Evolutionary conservation across 2,797 vertebrate genomes (phyloP), one percentile per base, ranked within the genome.

Genomic region (Acanthurus lineatus): DNA sequence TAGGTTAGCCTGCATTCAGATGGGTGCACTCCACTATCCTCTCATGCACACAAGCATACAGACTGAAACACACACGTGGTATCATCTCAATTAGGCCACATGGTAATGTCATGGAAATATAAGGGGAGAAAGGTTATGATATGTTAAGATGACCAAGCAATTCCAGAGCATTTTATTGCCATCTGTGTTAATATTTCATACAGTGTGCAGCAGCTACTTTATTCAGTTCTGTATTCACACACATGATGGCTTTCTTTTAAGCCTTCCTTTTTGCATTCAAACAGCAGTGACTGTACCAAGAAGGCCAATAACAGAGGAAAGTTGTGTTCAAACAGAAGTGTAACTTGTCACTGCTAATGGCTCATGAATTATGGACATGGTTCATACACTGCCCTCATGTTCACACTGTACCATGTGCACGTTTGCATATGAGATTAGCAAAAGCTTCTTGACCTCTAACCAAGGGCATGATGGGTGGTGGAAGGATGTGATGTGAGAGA

Each of bases 361-460:
- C 74, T 77, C 54, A 73, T 86, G 84, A 88, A 84, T 85, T 80
- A 75, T 60, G 59, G 77, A 84, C 91, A 79, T 9, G 73, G 70
- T 84, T 81, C 81, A 32, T 85, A 79, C 81, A 68, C 78, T 83
- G 73, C 48, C 79, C 53, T 76, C 48, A 22, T 73, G 59, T 83
- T 89, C 85, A 48, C 64, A 49, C 76, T 77, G 73, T 81, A 86
- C 69, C 83, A 47, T 61, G 69, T 53, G 19, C 58, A 82, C 47
- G 92, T 94, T 92, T 91, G 88, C 90, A 89, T 93, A 76, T 38
- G 51, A 88, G 85, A 93, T 93, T 91, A 93, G 88, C 44, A 49
- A 73, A 90, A 91, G 86, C 86, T 86, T 77, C 86, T 90, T 92
- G 92, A 94, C 93, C 93, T 91, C 92, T 79, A 92, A 85, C 80